phyloP scores from a whole-genome alignment of 2,888 invertebrate species.

The Eucera pruinosa region DNA sequence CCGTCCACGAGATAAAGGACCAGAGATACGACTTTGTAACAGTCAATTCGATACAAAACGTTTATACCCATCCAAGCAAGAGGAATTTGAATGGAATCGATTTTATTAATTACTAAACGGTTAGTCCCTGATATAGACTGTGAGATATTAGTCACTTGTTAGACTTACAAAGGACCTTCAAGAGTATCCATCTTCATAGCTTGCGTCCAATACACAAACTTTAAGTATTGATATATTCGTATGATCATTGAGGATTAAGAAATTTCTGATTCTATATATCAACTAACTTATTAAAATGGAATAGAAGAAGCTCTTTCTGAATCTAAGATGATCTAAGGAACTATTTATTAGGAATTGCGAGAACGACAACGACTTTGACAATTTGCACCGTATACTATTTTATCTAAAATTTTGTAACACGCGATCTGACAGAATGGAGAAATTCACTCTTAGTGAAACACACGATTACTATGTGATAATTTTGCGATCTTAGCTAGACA shows the following conservation, averaged over 20 bases:
- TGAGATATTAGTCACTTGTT: conserved; percentile 69
- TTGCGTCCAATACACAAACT: conserved; percentile 53
- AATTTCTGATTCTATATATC: conserved; percentile 15
- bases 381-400: conserved; percentile 24
- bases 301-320: conserved; percentile 7
- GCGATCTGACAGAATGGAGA: conserved; percentile 21
- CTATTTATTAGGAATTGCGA: conserved; percentile 26
- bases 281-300: conserved; percentile 8
- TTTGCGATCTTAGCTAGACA: conserved; percentile 29
- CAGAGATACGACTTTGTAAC: conserved; percentile 29
- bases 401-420: conserved; percentile 28
- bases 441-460: conserved; percentile 23
- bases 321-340: conserved; percentile 41
- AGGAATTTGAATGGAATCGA: conserved; percentile 35
- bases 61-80: conserved; percentile 55
- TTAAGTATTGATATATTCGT: conserved; percentile 26
- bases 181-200: conserved; percentile 65
- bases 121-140: conserved; percentile 60
- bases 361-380: background rate
- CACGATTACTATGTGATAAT: conserved; percentile 43
- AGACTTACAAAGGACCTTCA: conserved; percentile 60
- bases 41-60: conserved; percentile 16
- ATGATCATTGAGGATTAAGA: conserved; percentile 2
- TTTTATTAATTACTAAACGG: conserved; percentile 52
- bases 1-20: conserved; percentile 27